Conservation (phyloP, 2,888 invertebrate species). For the Phortica okadai region DNA sequence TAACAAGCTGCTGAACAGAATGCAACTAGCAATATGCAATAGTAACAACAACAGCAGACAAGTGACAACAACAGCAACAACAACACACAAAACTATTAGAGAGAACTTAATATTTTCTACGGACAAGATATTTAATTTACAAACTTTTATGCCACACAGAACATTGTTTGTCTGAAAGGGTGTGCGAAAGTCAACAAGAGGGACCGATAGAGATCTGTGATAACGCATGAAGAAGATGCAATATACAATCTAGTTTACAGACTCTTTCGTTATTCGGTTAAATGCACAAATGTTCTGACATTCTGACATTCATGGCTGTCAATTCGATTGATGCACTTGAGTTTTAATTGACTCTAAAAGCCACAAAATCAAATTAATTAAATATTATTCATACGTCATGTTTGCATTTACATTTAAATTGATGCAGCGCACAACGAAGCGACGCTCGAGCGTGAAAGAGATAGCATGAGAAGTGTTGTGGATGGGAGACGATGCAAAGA, state of each 20-base stretch:
- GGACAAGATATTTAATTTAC: constrained; percentile 69
- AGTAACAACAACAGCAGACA: neutral
- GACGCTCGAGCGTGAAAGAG: too few species aligned
- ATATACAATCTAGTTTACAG: too few species aligned
- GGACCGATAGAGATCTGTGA: too few species aligned
- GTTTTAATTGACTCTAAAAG: constrained; percentile 61
- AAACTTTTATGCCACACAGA: constrained; percentile 49
- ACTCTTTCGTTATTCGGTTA: neutral
- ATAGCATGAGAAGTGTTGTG: too few species aligned
- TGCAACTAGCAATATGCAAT: neutral
- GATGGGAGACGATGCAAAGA: too few species aligned
- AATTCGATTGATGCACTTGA: constrained; percentile 48
- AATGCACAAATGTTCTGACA: neutral
- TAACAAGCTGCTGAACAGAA: too few species aligned
- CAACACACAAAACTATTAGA: neutral
- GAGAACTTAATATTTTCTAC: neutral
- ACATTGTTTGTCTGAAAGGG: constrained; percentile 42
- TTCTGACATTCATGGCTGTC: neutral
- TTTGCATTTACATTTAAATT: constrained; percentile 24
- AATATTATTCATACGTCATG: constrained; percentile 60
- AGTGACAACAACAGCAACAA: constrained; percentile 4
- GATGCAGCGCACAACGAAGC: too few species aligned
- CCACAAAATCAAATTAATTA: constrained; percentile 60
- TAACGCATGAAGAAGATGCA: too few species aligned
- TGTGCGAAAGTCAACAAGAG: constrained; percentile 12